phyloP scores from a whole-genome alignment of 2,888 invertebrate species.

The Augochlorella aurata region DNA sequence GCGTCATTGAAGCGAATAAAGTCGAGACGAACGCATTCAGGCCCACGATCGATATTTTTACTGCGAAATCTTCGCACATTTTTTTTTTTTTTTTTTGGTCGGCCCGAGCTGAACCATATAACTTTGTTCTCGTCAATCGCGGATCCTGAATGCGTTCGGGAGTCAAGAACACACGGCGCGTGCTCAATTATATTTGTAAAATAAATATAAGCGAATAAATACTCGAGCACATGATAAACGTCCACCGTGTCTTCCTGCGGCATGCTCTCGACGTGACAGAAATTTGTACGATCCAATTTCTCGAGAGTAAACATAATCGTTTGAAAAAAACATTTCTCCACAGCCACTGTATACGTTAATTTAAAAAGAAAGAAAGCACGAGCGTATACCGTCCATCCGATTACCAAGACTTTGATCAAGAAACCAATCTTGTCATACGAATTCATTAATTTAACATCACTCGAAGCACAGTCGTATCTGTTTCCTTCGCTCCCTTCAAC shows the following conservation, averaged over 20 bases:
- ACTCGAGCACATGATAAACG: conserved; percentile 58
- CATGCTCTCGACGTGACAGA: conserved; percentile 6
- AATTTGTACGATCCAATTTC: conserved; percentile 37
- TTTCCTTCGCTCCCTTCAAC: conserved; percentile 21
- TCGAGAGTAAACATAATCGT: conserved; percentile 52
- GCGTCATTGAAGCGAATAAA: conserved; percentile 23
- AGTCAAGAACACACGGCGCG: conserved; percentile 34
- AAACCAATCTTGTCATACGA: conserved; percentile 41
- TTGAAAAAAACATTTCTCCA: conserved; percentile 56
- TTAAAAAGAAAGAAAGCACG: conserved; percentile 46
- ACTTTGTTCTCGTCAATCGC: neutral
- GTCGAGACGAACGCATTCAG: neutral
- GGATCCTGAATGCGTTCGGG: neutral
- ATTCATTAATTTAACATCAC: conserved; percentile 51
- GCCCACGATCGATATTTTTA: neutral
- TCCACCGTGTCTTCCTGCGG: conserved; percentile 29
- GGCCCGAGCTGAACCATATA: neutral
- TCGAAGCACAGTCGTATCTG: conserved; percentile 45
- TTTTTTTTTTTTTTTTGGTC: neutral
- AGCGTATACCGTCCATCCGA: conserved; percentile 44
- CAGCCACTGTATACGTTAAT: conserved; percentile 63
- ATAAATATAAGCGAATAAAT: conserved; percentile 69
- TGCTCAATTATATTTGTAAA: conserved; percentile 52
- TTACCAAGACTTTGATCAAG: conserved; percentile 35
- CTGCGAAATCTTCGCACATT: neutral